phyloP scores from a whole-genome alignment of 37 sponge, comb jelly and placozoan species.

The Geodia barretti region DNA sequence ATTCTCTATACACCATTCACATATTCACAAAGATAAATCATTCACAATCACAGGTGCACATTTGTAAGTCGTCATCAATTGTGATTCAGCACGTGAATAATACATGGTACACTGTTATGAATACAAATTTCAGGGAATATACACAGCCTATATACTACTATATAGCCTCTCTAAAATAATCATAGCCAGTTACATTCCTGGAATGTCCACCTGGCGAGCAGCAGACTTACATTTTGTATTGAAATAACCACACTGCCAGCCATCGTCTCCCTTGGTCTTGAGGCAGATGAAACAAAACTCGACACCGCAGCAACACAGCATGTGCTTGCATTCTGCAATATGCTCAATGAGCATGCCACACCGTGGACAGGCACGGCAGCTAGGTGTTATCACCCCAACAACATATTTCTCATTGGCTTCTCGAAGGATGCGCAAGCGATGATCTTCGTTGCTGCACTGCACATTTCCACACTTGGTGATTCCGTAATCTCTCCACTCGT shows the following conservation, averaged over 20 bases:
- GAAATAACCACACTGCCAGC: constrained; percentile 51
- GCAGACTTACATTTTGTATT: constrained; percentile 51
- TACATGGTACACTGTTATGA: too few species aligned
- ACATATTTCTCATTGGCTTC: constrained; percentile 35
- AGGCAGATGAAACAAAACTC: constrained; percentile 65
- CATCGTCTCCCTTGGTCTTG: neutral
- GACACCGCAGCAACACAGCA: constrained; percentile 44
- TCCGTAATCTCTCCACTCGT: constrained; percentile 27
- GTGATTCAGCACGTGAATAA: too few species aligned
- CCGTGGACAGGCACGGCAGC: constrained; percentile 44
- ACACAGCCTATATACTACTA: too few species aligned
- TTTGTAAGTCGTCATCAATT: too few species aligned
- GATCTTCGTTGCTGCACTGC: constrained; percentile 26
- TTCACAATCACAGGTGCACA: too few species aligned
- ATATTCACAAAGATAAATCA: too few species aligned
- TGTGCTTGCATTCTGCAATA: constrained; percentile 55
- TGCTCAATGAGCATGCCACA: constrained; percentile 65
- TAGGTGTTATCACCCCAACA: constrained; percentile 35
- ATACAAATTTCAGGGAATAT: too few species aligned
- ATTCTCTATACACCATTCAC: too few species aligned
- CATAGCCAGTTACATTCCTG: too few species aligned
- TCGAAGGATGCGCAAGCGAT: constrained; percentile 13
- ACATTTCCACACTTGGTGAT: constrained; percentile 38
- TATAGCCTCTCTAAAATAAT: too few species aligned
- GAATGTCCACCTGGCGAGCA: too few species aligned